Base-by-base conservation (phyloP, 2,113 vertebrate genomes). In the Lontra canadensis region DNA sequence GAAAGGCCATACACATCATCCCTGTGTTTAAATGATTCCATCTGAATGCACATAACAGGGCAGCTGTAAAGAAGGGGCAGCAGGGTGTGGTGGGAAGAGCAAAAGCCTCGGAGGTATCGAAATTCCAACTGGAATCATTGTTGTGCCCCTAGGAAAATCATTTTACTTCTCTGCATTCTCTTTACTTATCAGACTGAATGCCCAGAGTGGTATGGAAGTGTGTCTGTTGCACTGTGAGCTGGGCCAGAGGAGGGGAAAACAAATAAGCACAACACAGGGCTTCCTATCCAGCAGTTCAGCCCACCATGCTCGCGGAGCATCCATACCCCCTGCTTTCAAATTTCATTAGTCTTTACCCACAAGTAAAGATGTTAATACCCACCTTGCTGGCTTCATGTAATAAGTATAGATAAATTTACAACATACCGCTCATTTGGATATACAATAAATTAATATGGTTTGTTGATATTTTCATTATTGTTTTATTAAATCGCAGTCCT, bases 231-330 rank as follows among this genome's bases (percentile, higher is more conserved):
- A 1, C 4, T 26, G 57, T 10, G 42, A 61, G 42, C 52, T 2
- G 1, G 31, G 15, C 9, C 2, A 10, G 21, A 11, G n/a, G 34
- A 65, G 21, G 13, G 42, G 25, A 52, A 61, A 74, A n/a, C 39
- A 39, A 85, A 52, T 6, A 6, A 4, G 59, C 8, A 39, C 21
- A 1, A 13, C 0, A 0, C 3, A 1, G 18, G 2, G 12, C 36
- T 49, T 69, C 14, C 8, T 25, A 79, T 25, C 76, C 6, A 57
- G 3, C 11, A 4, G 3, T 34, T 20, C 20, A 3, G 14, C 7
- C 59, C 14, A 1, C 47, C 3, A 23, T 5, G 12, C 15, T 57
- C 6, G 2, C 1, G 2, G 23, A n/a, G 42, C 57, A 2, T 1
- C 29, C n/a, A 0, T 2, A 1, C 31, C 1, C 0, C 18, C n/a